These are phyloP conservation scores for Drosophila macrospina DNA, from an alignment of 2,888 invertebrate genomes.

Conservation along the genomic window DNA sequence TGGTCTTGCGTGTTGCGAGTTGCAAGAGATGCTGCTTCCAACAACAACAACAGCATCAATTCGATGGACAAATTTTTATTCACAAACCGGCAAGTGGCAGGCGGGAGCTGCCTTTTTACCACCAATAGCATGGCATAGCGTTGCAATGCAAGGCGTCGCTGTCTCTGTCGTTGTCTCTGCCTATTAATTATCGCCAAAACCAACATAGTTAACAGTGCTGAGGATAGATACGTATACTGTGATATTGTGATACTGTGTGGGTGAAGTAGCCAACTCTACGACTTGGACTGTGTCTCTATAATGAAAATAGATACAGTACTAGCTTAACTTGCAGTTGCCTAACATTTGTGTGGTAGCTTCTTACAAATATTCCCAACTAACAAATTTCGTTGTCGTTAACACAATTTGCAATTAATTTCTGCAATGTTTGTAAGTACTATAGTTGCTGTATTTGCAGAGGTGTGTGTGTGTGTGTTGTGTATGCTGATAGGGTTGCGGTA, in stretches of 20 bases:
- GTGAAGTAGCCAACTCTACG: constrained; percentile 39
- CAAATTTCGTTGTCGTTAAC: constrained; percentile 39
- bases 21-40: constrained; percentile 28
- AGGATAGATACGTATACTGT: not conserved
- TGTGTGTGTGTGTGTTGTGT: constrained; percentile 4
- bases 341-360: constrained; percentile 27
- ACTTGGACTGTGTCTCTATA: constrained; percentile 16
- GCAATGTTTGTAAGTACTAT: constrained; percentile 11
- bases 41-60: constrained; percentile 21
- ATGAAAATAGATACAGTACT: constrained; percentile 52
- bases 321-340: constrained; percentile 24
- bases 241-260: constrained; percentile 43
- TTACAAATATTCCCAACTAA: constrained; percentile 6
- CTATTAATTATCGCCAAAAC: constrained; percentile 72
- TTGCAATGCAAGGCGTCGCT: constrained; percentile 39
- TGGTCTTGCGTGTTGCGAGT: constrained; percentile 56
- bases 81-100: constrained; percentile 50
- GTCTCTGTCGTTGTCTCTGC: constrained; percentile 56
- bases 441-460: not conserved
- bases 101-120: constrained; percentile 3
- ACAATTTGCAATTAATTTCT: constrained; percentile 51
- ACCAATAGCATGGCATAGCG: too few relatives aligned
- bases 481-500: not conserved
- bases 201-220: constrained; percentile 36
- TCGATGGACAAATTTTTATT: constrained; percentile 74